Evolutionary conservation across 2,113 vertebrate genomes (phyloP), one percentile per base, ranked within the genome.

Genomic region (Oxygymnocypris stewartii): DNA sequence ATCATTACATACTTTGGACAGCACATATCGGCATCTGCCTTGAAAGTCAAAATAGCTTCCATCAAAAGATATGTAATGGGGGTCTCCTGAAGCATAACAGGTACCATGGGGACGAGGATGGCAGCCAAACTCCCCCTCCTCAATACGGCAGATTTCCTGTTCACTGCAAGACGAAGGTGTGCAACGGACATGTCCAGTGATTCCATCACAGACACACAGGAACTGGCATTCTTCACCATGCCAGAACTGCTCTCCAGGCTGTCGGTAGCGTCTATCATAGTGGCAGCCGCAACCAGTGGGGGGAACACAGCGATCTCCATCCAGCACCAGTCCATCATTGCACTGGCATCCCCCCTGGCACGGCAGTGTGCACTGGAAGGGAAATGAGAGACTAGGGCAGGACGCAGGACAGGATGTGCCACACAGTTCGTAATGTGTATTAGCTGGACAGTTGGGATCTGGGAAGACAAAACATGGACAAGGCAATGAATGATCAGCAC

Each of bases 341-440:
- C 94, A 95, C 78, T 94, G 93, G 80, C 94, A 95, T 0, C 94
- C 94, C 16, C 93, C 94, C 79, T 93, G 91, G 42, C 94, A 94
- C 3, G 44, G 49, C 57, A 85, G 86, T 20, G 28, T 75, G 76
- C 93, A 94, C 4, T 78, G 14, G 44, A 93, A 93, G 2, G 94
- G 92, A 69, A 93, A 93, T 1, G 92, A 92, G 4, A 94, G 92
- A 20, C 91, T 93, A 16, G 91, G 92, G 81, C 94, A 94, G 28
- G 92, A n/a, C 0, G 90, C 89, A 3, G 93, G 93, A 85, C 94
- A 95, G 35, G 92, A 65, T 0, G 12, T 91, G 49, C 88, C 93
- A 89, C 94, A 94, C 14, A 83, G 16, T 76, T 93, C 88, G 49
- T 92, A 94, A 77, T 94, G 93, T 23, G 92, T 93, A 90, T 95